Evolutionary conservation across 2,113 vertebrate genomes (phyloP).

Genomic region (Falcunculus frontatus): DNA sequence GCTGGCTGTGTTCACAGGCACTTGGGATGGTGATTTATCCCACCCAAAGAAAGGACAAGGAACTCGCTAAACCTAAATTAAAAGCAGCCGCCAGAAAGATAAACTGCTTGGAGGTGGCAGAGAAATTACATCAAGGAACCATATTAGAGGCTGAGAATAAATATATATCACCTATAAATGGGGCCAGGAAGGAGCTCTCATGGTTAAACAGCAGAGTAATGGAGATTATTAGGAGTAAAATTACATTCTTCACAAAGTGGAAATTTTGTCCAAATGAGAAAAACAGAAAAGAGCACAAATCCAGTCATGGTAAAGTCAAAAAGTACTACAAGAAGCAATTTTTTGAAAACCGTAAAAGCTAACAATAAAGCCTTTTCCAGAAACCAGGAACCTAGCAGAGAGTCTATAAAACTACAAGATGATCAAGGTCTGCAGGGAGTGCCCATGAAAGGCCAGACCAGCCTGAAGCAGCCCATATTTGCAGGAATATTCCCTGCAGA

Average conservation of each 20-base stretch:
- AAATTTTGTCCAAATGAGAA: neutral
- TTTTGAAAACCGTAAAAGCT: neutral
- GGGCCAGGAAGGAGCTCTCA: neutral
- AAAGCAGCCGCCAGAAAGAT: neutral
- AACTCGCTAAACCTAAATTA: neutral
- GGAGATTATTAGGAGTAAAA: conserved; percentile 2
- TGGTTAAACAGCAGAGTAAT: conserved; percentile 10
- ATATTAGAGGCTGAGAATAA: neutral
- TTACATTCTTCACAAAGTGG: neutral
- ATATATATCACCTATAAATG: neutral
- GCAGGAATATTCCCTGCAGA: neutral
- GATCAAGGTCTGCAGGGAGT: neutral
- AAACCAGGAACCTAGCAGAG: neutral
- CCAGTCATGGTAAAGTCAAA: neutral
- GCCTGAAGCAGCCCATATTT: neutral
- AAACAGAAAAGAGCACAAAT: neutral
- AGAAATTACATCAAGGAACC: neutral
- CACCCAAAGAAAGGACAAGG: neutral
- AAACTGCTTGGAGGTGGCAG: neutral
- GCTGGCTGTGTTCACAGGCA: neutral
- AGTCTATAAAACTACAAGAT: neutral
- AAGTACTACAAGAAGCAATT: neutral
- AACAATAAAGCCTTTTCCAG: neutral
- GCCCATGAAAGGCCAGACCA: neutral
- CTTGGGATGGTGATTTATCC: neutral